phyloP scores from a whole-genome alignment of 2,113 vertebrate species.

The mouse (Mus musculus) region DNA sequence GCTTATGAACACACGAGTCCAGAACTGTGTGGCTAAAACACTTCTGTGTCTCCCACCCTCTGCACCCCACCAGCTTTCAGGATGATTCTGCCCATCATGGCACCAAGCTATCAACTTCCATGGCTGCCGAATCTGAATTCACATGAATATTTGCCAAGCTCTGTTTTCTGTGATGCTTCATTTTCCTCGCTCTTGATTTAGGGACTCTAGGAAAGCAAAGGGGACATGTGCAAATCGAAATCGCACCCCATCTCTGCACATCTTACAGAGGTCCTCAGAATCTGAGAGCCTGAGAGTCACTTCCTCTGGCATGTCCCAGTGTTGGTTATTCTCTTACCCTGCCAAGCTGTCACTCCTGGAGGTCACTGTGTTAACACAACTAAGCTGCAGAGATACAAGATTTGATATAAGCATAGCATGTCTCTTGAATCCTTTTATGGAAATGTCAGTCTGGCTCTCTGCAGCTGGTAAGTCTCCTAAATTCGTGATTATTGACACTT shows the following conservation, averaged over 20 bases:
- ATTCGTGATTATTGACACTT: slow-evolving; percentile 42
- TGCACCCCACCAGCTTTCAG: not conserved
- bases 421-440: slow-evolving; percentile 47
- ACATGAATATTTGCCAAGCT: not conserved
- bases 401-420: slow-evolving; percentile 35
- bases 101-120: not conserved
- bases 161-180: not conserved
- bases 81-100: not conserved
- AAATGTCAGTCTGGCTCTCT: slow-evolving; percentile 28
- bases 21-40: not conserved
- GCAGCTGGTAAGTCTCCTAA: slow-evolving; percentile 14
- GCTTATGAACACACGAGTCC: not conserved
- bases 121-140: not conserved
- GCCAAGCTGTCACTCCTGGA: not conserved
- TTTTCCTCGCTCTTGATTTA: slow-evolving; percentile 11
- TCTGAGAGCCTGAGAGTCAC: not conserved
- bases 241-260: not conserved
- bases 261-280: not conserved
- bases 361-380: slow-evolving; percentile 38
- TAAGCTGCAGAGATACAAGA: not conserved
- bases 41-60: not conserved
- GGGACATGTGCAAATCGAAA: not conserved
- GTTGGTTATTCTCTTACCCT: not conserved
- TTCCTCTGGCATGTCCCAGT: not conserved
- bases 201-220: not conserved